These are phyloP conservation scores for Todiramphus saurophagus DNA, from an alignment of 2,113 vertebrate genomes.

Conservation along the genomic window DNA sequence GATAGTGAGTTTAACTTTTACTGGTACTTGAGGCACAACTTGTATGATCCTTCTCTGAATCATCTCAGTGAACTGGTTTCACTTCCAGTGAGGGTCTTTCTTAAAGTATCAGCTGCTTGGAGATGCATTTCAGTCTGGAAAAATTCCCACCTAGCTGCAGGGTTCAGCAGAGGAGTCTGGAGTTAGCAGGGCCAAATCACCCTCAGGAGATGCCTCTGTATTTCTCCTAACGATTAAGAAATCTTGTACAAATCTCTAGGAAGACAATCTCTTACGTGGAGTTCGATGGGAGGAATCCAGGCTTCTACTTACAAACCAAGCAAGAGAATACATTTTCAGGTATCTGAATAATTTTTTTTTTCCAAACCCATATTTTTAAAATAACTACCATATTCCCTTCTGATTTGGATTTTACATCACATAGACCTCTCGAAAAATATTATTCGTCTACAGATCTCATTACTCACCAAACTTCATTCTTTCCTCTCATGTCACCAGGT, in stretches of 20 bases:
- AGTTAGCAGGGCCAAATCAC: neutral
- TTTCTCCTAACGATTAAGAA: neutral
- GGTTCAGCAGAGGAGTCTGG: neutral
- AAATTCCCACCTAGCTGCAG: neutral
- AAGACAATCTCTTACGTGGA: neutral
- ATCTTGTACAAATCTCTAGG: neutral
- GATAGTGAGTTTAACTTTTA: neutral
- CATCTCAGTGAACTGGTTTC: neutral
- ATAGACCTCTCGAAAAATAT: neutral
- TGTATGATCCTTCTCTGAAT: constrained; percentile 18
- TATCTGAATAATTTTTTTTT: neutral
- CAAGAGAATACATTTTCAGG: neutral
- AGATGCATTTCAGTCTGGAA: neutral
- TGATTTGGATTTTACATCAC: neutral
- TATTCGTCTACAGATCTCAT: neutral
- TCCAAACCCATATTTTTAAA: neutral
- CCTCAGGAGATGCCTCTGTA: neutral
- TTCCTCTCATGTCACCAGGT: neutral
- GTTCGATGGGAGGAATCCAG: neutral
- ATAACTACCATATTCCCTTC: neutral
- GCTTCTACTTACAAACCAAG: constrained; percentile 14
- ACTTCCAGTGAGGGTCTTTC: constrained; percentile 14
- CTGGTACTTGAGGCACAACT: constrained; percentile 39
- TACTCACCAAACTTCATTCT: neutral
- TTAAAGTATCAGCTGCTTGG: neutral